These are phyloP conservation scores for Caenorhabditis sp. DNA, from an alignment of 2,888 invertebrate genomes.

Conservation along the genomic window DNA sequence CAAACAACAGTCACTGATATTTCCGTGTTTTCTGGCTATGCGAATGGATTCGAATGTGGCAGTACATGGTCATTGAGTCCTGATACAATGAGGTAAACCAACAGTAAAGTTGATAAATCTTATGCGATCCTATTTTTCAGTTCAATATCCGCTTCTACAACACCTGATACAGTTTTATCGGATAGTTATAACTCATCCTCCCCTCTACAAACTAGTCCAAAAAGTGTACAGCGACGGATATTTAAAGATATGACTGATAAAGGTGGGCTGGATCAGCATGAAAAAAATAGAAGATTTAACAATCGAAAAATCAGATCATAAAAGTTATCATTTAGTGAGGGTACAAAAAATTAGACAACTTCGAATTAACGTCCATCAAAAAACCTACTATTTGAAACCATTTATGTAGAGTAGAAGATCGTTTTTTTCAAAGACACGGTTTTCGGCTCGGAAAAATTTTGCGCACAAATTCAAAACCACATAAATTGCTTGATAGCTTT, in stretches of 20 bases:
- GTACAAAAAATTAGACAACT: too few relatives aligned
- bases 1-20: conserved; percentile 51
- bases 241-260: neutral
- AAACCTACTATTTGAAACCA: too few relatives aligned
- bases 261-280: neutral
- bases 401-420: too few relatives aligned
- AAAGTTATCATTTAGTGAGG: too few relatives aligned
- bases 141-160: conserved; percentile 51
- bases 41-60: conserved; percentile 63
- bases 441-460: too few relatives aligned
- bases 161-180: conserved; percentile 65
- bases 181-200: conserved; percentile 55
- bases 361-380: too few relatives aligned
- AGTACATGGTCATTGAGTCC: conserved; percentile 50
- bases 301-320: too few relatives aligned
- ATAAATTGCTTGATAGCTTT: too few relatives aligned
- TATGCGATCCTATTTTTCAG: conserved; percentile 14
- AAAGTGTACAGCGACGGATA: conserved; percentile 5
- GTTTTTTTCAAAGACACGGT: too few relatives aligned
- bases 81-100: conserved; percentile 46
- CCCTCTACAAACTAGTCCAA: conserved; percentile 41
- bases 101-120: conserved; percentile 32
- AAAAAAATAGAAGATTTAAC: too few relatives aligned
- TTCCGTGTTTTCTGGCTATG: conserved; percentile 50
- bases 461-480: too few relatives aligned